These are phyloP conservation scores for Bathynomus jamesi DNA, from an alignment of 1,140 invertebrate species.

Conservation along the genomic window DNA sequence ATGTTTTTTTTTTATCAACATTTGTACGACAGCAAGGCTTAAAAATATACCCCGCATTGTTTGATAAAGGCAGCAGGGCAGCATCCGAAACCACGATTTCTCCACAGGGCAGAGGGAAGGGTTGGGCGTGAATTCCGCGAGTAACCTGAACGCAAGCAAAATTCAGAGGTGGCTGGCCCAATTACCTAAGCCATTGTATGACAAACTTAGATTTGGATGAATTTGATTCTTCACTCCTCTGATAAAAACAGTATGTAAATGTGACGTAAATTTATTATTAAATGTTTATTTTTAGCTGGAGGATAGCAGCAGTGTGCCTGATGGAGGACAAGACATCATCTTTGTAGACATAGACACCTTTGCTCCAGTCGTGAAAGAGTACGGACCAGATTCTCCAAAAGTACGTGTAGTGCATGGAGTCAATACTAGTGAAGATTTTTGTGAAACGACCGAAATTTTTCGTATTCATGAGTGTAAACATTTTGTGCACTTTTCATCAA, in stretches of 20 bases:
- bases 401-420: not conserved
- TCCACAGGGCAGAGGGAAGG: too few relatives aligned
- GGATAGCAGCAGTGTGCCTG: constrained; percentile 17
- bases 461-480: not conserved
- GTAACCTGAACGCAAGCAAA: too few relatives aligned
- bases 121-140: too few relatives aligned
- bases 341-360: constrained; percentile 26
- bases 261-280: not conserved
- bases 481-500: too few relatives aligned
- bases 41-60: too few relatives aligned
- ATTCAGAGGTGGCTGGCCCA: too few relatives aligned
- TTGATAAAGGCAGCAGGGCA: too few relatives aligned
- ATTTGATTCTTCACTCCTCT: not conserved
- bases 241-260: not conserved
- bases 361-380: constrained; percentile 25
- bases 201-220: too few relatives aligned
- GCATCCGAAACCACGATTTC: too few relatives aligned
- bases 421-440: not conserved
- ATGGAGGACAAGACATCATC: constrained; percentile 34
- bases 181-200: too few relatives aligned
- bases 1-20: too few relatives aligned
- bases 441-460: not conserved
- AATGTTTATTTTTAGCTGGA: constrained; percentile 7
- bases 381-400: constrained; percentile 30
- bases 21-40: too few relatives aligned